phyloP scores from a whole-genome alignment of 2,797 vertebrate species.

The Okamejei kenojei region DNA sequence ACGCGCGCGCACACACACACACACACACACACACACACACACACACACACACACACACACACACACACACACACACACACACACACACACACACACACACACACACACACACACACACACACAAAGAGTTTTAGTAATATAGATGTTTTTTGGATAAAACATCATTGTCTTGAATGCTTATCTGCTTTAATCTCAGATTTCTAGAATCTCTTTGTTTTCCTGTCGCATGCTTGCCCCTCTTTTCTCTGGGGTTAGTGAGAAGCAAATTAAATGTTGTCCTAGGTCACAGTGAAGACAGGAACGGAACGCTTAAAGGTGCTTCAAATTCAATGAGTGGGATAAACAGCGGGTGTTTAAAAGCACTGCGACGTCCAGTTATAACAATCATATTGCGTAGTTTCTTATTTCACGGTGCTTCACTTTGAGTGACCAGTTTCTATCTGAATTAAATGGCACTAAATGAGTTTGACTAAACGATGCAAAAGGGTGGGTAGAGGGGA shows the following conservation, averaged over 20 bases:
- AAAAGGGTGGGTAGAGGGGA: neutral
- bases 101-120: too few relatives aligned
- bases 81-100: too few relatives aligned
- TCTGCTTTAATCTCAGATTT: too few relatives aligned
- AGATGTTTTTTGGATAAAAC: too few relatives aligned
- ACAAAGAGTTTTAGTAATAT: too few relatives aligned
- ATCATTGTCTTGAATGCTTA: too few relatives aligned
- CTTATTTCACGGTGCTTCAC: neutral
- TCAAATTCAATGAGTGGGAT: neutral
- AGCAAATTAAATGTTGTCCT: neutral
- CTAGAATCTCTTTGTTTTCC: too few relatives aligned
- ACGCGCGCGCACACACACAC: too few relatives aligned
- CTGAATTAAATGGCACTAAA: neutral
- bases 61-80: too few relatives aligned
- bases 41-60: too few relatives aligned
- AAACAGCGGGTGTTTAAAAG: neutral
- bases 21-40: too few relatives aligned
- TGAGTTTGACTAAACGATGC: neutral
- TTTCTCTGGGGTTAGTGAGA: neutral
- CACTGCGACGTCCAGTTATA: neutral
- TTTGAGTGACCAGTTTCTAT: neutral
- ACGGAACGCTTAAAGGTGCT: neutral
- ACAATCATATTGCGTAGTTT: neutral
- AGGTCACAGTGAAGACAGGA: neutral
- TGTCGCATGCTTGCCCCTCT: too few relatives aligned